Conservation (phyloP, 2,797 vertebrate species). For the Harpagifer antarcticus region DNA sequence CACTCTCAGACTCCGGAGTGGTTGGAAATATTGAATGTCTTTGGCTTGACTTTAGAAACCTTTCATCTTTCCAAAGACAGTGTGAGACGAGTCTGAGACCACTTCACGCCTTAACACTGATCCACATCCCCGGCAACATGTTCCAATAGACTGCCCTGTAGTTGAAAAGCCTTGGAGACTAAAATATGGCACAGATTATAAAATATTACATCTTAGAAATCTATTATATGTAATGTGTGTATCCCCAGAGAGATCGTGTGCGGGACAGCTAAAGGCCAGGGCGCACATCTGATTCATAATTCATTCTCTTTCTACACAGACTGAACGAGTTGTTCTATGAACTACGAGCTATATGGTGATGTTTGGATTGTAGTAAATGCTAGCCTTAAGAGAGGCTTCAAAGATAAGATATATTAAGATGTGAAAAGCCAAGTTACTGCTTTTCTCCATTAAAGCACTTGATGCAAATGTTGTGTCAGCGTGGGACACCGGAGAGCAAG, state of each 20-base stretch:
- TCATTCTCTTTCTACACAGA: constrained; percentile 17
- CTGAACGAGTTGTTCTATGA: not conserved
- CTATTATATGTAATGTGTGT: constrained; percentile 1
- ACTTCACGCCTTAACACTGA: constrained; percentile 20
- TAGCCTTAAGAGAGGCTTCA: not conserved
- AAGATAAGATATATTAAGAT: constrained; percentile 28
- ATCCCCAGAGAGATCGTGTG: constrained; percentile 7
- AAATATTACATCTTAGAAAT: constrained; percentile 32
- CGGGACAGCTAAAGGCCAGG: constrained; percentile 7
- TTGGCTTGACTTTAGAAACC: not conserved
- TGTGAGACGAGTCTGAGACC: not conserved
- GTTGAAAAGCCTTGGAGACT: constrained; percentile 30
- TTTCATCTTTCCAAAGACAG: constrained; percentile 2
- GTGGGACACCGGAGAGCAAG: constrained; percentile 27
- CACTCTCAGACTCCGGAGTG: not conserved
- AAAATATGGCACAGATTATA: constrained; percentile 33
- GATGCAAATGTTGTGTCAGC: constrained; percentile 16
- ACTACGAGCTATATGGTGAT: constrained; percentile 5
- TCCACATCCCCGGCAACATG: constrained; percentile 17
- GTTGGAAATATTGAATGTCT: not conserved
- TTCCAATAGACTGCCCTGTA: constrained; percentile 16
- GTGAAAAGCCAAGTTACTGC: constrained; percentile 35
- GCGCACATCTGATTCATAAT: constrained; percentile 16
- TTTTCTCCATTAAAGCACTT: constrained; percentile 28
- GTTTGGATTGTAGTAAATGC: constrained; percentile 5